These are phyloP conservation scores for Gnathonemus longibarbis DNA, from an alignment of 2,113 vertebrate species.

Conservation along the genomic window DNA sequence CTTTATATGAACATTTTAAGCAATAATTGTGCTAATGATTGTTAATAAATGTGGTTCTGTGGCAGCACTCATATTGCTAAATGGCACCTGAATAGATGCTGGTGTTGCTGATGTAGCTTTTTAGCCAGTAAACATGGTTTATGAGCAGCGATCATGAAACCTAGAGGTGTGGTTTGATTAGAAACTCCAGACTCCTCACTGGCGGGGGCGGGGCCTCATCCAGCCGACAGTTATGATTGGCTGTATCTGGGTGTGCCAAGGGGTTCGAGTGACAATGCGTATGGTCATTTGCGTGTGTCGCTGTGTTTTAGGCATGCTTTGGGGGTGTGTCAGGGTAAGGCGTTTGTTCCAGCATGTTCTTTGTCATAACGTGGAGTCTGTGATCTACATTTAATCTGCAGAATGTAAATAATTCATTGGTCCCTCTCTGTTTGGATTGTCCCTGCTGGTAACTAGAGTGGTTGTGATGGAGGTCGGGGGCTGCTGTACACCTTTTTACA, in stretches of 20 bases:
- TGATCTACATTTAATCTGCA: slow-evolving; percentile 53
- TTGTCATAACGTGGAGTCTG: slow-evolving; percentile 12
- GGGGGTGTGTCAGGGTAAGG: background rate
- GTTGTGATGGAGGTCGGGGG: slow-evolving; percentile 1
- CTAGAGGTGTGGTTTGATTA: background rate
- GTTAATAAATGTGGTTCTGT: background rate
- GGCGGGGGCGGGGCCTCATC: background rate
- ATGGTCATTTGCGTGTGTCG: background rate
- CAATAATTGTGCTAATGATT: background rate
- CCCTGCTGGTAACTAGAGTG: slow-evolving; percentile 40
- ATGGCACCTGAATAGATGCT: background rate
- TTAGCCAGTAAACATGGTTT: background rate
- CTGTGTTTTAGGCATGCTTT: background rate
- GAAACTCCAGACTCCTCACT: background rate
- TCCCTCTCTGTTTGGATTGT: slow-evolving; percentile 41
- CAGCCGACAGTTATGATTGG: background rate
- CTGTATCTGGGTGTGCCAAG: background rate
- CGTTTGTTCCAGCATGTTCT: background rate
- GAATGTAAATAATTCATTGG: slow-evolving; percentile 61
- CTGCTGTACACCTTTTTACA: background rate
- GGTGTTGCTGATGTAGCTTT: background rate
- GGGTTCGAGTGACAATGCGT: background rate
- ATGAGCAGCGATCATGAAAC: background rate
- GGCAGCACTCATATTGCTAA: background rate
- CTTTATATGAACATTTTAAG: background rate